These are phyloP conservation scores for Drosophila kuntzei DNA, from an alignment of 2,888 invertebrate species.

Conservation along the genomic window DNA sequence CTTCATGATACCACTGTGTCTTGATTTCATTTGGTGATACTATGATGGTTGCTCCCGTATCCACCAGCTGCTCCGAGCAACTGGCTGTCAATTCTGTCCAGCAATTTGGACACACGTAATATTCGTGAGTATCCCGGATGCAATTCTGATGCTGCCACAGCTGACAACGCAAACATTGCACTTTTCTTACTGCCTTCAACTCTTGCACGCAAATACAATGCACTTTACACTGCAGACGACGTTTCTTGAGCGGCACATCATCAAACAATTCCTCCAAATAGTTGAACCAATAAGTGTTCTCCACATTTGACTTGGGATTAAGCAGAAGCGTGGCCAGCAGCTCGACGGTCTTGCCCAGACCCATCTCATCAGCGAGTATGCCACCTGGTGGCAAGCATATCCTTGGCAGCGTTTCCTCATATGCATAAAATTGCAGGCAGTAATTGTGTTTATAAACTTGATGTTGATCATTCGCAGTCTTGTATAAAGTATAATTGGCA, in stretches of 20 bases:
- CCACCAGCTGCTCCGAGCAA: conserved; percentile 41
- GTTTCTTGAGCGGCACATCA: conserved; percentile 34
- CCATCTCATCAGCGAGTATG: conserved; percentile 93
- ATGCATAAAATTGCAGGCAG: conserved; percentile 60
- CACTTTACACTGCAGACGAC: conserved; percentile 15
- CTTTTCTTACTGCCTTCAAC: conserved; percentile 18
- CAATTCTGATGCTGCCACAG: conserved; percentile 89
- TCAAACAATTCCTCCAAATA: conserved; percentile 36
- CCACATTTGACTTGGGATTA: conserved; percentile 82
- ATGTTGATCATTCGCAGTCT: conserved; percentile 57
- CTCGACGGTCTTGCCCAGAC: conserved; percentile 93
- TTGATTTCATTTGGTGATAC: conserved; percentile 89
- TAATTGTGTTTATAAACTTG: conserved; percentile 77
- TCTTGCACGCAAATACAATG: conserved; percentile 85
- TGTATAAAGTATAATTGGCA: conserved; percentile 59
- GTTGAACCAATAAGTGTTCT: conserved; percentile 42
- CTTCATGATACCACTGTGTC: conserved; percentile 91
- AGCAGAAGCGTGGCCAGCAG: conserved; percentile 89
- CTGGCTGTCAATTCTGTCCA: conserved; percentile 84
- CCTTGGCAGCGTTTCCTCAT: conserved; percentile 27
- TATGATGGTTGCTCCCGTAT: conserved; percentile 89
- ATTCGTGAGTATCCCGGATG: conserved; percentile 84
- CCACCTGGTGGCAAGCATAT: conserved; percentile 87
- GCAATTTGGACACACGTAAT: conserved; percentile 89
- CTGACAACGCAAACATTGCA: conserved; percentile 87